A percentile compares a stretch with the other conserved stretches of the same genome.
Conservation (phyloP, 2,888 invertebrate species). For the Gastracanthus pulcherrimus region DNA sequence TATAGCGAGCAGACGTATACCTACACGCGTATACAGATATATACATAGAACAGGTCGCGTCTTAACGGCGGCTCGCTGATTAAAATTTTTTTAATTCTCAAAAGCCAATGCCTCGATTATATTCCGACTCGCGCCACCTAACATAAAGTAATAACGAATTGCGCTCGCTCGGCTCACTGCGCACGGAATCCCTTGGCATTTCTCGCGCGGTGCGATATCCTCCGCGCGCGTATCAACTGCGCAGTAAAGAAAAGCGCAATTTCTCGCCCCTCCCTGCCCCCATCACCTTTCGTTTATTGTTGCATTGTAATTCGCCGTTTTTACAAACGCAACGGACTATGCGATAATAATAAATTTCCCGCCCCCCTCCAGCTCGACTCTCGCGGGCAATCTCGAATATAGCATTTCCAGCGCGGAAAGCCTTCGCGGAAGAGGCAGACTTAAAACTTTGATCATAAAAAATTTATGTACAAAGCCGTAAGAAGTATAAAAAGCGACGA, state of each 20-base stretch:
- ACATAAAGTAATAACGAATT: slow-evolving; percentile 36
- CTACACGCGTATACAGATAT: background rate
- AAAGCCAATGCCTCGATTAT: slow-evolving; percentile 49
- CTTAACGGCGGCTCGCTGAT: slow-evolving; percentile 48
- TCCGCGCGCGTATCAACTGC: slow-evolving; percentile 6
- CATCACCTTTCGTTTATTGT: slow-evolving; percentile 46
- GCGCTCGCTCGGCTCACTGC: background rate
- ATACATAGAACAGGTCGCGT: background rate
- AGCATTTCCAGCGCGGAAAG: slow-evolving; percentile 33
- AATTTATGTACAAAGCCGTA: slow-evolving; percentile 54
- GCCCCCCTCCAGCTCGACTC: background rate
- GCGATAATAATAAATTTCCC: slow-evolving; percentile 50
- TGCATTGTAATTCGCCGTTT: slow-evolving; percentile 46
- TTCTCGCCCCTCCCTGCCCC: no score
- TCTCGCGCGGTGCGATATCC: slow-evolving; percentile 7
- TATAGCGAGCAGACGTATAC: background rate
- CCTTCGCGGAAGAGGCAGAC: slow-evolving; percentile 28
- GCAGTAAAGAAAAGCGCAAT: slow-evolving; percentile 34
- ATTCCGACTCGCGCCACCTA: background rate
- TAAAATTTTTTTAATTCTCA: slow-evolving; percentile 51
- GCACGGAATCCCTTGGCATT: no score
- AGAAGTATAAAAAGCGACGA: slow-evolving; percentile 43
- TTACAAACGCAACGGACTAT: slow-evolving; percentile 39
- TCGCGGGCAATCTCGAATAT: slow-evolving; percentile 42
- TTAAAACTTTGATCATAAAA: slow-evolving; percentile 53